Evolutionary conservation across 2,113 vertebrate genomes (phyloP), one percentile per base, ranked within the genome.

Genomic region (Dasypus novemcinctus): DNA sequence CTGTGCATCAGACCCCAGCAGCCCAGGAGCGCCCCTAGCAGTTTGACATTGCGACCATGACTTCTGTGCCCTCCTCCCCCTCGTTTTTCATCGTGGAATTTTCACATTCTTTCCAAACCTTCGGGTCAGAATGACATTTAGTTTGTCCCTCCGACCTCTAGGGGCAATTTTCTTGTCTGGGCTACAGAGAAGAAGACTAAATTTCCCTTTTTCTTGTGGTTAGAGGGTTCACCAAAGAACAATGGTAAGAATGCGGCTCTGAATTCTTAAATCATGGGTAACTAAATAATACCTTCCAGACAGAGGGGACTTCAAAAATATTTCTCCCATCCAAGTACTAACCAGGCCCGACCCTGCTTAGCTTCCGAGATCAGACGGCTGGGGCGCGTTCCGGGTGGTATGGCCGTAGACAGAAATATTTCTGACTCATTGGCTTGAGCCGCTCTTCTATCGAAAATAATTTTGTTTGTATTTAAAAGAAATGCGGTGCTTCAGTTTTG

Each of bases 51-150:
- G 36, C 23, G 17, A 46, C 74, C 46, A 49, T 31, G 68, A 75
- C 80, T 87, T 94, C 64, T 86, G 31, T 72, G 3, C 25, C 46
- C 46, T 10, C 46, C 46, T 9, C 15, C 57, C 27, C 21, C 38
- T 94, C 43, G 36, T 64, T 94, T 80, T 78, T 71, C 33, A 69
- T 85, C 81, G 85, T 61, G 78, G 80, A 68, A 69, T 74, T 92
- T 84, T 92, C 66, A 82, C 49, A 79, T 94, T 92, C 46, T 74
- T 87, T 78, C 64, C 46, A 85, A 90, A 93, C 63, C 81, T 85
- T 94, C 27, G 68, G 91, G 95, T 96, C 93, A 95, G 66, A 33
- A 49, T 85, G 95, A 86, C 89, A 93, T 91, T 87, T 43, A 52
- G 9, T n/a, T 43, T n/a, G 41, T 13, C 90, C 71, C 69, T 66